These are phyloP conservation scores for Dendrolimus punctatus DNA, from an alignment of 1,140 invertebrate genomes.

Conservation along the genomic window DNA sequence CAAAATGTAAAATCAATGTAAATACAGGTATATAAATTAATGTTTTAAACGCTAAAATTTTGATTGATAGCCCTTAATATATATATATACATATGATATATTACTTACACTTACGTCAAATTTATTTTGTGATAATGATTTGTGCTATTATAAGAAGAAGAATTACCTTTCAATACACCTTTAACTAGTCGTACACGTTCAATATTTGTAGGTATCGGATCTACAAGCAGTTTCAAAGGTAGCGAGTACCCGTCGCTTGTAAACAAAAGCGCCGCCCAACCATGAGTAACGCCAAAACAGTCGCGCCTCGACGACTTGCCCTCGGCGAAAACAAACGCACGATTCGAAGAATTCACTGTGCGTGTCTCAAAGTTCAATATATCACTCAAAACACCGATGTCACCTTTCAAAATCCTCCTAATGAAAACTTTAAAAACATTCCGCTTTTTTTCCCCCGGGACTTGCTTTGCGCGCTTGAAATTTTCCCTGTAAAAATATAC, in stretches of 20 bases:
- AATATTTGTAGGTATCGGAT: slow-evolving; percentile 47
- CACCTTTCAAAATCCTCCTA: slow-evolving; percentile 55
- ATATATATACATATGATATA: too few species aligned
- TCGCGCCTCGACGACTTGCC: slow-evolving; percentile 26
- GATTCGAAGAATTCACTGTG: slow-evolving; percentile 41
- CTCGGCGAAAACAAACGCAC: slow-evolving; percentile 44
- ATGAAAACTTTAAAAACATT: slow-evolving; percentile 56
- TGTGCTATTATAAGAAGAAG: too few species aligned
- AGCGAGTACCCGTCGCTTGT: slow-evolving; percentile 29
- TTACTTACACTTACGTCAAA: too few species aligned
- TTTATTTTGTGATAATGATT: too few species aligned
- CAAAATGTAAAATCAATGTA: too few species aligned
- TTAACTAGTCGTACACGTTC: slow-evolving; percentile 48
- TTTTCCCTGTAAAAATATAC: slow-evolving; percentile 64
- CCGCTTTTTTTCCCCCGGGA: slow-evolving; percentile 34
- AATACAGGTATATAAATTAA: too few species aligned
- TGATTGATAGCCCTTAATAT: too few species aligned
- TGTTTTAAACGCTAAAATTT: too few species aligned
- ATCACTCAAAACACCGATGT: slow-evolving; percentile 49
- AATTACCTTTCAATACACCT: slow-evolving; percentile 48
- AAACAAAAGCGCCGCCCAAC: slow-evolving; percentile 49
- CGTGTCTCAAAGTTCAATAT: slow-evolving; percentile 53
- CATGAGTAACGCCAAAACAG: slow-evolving; percentile 22
- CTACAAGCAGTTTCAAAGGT: slow-evolving; percentile 41
- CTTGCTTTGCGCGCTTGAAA: slow-evolving; percentile 45